Conservation (phyloP, 92 coral and sea anemone species). For the Heliopora coerulea region DNA sequence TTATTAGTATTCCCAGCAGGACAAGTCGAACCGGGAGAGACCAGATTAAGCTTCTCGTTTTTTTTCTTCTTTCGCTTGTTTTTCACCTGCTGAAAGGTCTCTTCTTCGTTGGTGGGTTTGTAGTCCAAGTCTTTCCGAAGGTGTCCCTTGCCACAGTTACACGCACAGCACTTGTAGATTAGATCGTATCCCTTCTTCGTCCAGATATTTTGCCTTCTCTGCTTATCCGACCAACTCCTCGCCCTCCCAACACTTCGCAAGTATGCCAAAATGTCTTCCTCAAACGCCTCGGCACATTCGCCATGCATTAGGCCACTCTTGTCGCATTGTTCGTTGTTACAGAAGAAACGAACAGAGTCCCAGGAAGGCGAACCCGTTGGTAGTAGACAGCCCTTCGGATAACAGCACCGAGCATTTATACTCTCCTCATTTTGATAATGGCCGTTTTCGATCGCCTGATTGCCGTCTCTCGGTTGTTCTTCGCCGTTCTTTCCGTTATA, state of each 20-base stretch:
- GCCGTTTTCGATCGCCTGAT: slow-evolving; percentile 61
- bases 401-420: slow-evolving; percentile 62
- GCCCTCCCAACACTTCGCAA: slow-evolving; percentile 96
- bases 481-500: slow-evolving; percentile 78
- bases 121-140: slow-evolving; percentile 90
- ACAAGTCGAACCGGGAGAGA: slow-evolving; percentile 55
- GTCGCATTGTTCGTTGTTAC: slow-evolving; percentile 89
- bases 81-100: slow-evolving; percentile 62
- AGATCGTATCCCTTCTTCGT: slow-evolving; percentile 98
- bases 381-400: slow-evolving; percentile 92
- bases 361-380: slow-evolving; percentile 67
- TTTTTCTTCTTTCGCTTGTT: slow-evolving; percentile 88
- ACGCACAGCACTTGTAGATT: slow-evolving; percentile 95
- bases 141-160: slow-evolving; percentile 96
- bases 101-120: slow-evolving; percentile 64
- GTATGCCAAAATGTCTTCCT: slow-evolving; percentile 83
- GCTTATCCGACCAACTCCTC: slow-evolving; percentile 98
- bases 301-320: slow-evolving; percentile 86
- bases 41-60: slow-evolving; percentile 77
- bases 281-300: slow-evolving; percentile 95
- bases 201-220: slow-evolving; percentile 97
- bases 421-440: slow-evolving; percentile 18
- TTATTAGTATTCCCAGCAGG: slow-evolving; percentile 38
- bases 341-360: slow-evolving; percentile 86
- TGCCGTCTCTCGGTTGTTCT: slow-evolving; percentile 49